phyloP scores from a whole-genome alignment of 2,888 invertebrate genomes.

The Pterostichus niger region DNA sequence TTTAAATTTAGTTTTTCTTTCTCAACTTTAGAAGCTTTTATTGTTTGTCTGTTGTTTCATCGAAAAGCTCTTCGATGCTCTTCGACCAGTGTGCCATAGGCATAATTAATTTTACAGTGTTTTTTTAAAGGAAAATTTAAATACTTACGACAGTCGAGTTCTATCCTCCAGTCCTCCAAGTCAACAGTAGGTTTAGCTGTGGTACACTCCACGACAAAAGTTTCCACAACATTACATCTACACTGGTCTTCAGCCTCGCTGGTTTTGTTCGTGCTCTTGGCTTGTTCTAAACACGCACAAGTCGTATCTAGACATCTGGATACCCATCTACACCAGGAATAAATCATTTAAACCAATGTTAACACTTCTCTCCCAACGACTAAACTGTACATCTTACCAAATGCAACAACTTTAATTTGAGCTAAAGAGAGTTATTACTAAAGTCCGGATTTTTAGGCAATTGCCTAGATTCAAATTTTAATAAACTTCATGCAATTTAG shows the following conservation, averaged over 20 bases:
- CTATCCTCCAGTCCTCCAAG: slow-evolving; percentile 85
- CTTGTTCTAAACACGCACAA: slow-evolving; percentile 84
- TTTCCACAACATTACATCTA: slow-evolving; percentile 85
- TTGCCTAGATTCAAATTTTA: too few species aligned
- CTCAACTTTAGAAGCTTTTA: too few species aligned
- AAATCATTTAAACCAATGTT: not conserved
- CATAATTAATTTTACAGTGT: too few species aligned
- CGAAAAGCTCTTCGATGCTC: too few species aligned
- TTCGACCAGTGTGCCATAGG: too few species aligned
- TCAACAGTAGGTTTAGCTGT: slow-evolving; percentile 82
- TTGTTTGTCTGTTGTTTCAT: too few species aligned
- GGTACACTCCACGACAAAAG: slow-evolving; percentile 87
- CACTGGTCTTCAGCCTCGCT: slow-evolving; percentile 78
- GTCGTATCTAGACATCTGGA: slow-evolving; percentile 86
- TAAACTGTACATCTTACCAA: too few species aligned
- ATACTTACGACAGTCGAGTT: slow-evolving; percentile 85
- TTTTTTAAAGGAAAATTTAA: slow-evolving; percentile 31
- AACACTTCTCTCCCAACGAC: not conserved
- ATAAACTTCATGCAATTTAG: too few species aligned
- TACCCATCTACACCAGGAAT: slow-evolving; percentile 1
- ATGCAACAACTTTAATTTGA: too few species aligned
- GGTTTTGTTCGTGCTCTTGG: slow-evolving; percentile 70
- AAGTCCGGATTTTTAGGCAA: too few species aligned
- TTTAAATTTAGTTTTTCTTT: too few species aligned
- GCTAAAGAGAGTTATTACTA: too few species aligned